phyloP scores from a whole-genome alignment of 2,888 invertebrate genomes.

The Caradrina clavipalpis region DNA sequence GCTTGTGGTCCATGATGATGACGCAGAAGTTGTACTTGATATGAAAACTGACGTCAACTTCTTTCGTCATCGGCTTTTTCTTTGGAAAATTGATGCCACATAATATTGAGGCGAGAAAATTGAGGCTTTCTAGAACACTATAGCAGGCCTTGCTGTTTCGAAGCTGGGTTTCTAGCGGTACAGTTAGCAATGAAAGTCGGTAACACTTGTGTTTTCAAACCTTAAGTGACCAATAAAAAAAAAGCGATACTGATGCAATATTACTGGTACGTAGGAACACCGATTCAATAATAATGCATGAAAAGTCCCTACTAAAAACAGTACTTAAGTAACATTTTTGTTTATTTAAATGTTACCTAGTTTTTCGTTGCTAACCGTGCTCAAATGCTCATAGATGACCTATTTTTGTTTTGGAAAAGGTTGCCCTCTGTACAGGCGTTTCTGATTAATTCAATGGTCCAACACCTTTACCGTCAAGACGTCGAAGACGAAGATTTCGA shows the following conservation, averaged over 20 bases:
- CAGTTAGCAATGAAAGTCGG: conserved; percentile 38
- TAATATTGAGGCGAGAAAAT: not conserved
- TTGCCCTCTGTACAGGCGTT: conserved; percentile 49
- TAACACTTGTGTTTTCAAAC: conserved; percentile 18
- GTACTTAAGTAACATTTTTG: not conserved
- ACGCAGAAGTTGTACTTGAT: not conserved
- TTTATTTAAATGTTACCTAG: not conserved
- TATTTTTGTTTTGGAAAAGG: conserved; percentile 44
- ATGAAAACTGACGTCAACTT: conserved; percentile 18
- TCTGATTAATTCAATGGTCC: conserved; percentile 53
- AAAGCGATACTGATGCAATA: not conserved
- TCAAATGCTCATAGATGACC: conserved; percentile 34
- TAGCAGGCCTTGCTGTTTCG: conserved; percentile 19
- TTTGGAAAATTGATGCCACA: not conserved
- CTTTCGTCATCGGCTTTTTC: not conserved
- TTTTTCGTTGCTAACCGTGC: conserved; percentile 33
- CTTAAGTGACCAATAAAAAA: conserved; percentile 7
- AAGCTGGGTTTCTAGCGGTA: conserved; percentile 21
- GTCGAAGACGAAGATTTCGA: conserved; percentile 47
- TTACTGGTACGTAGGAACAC: not conserved
- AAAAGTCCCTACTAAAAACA: not conserved
- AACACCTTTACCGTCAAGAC: conserved; percentile 53
- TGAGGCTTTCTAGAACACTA: conserved; percentile 11
- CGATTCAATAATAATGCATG: not conserved
- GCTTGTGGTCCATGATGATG: not conserved